A percentile compares a stretch with the other conserved stretches of the same genome.
Evolutionary conservation across 2,113 vertebrate species (phyloP).

Genomic region (Tichodroma muraria): DNA sequence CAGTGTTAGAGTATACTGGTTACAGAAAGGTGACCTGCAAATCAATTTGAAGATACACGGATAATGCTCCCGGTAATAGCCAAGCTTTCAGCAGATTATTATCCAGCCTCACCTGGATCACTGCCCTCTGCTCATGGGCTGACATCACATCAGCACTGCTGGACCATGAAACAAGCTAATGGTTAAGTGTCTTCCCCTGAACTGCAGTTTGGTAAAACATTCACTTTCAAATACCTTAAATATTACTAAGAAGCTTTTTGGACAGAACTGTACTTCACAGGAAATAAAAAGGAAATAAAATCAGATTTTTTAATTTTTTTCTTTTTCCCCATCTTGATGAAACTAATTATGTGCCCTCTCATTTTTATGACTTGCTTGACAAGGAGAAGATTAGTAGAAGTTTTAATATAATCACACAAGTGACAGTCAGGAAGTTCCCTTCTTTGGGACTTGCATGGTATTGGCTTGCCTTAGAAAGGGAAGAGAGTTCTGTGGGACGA

Average conservation of each 20-base stretch:
- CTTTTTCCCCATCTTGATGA: not conserved
- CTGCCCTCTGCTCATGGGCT: not conserved
- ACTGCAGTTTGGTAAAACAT: not conserved
- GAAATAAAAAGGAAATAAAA: not conserved
- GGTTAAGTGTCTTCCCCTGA: not conserved
- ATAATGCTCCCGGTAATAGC: not conserved
- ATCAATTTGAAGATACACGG: not conserved
- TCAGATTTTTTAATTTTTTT: no score
- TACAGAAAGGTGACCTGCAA: constrained; percentile 4
- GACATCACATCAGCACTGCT: not conserved
- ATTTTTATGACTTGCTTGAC: not conserved
- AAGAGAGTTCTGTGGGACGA: not conserved
- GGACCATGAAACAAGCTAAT: not conserved
- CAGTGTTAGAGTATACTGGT: not conserved
- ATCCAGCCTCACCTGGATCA: not conserved
- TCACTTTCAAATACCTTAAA: not conserved
- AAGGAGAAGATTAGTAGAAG: not conserved
- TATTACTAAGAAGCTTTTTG: not conserved
- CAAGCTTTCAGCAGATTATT: not conserved
- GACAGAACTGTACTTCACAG: not conserved
- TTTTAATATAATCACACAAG: not conserved
- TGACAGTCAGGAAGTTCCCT: not conserved
- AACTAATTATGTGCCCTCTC: not conserved
- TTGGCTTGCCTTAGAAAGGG: not conserved
- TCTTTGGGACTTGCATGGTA: not conserved